A percentile compares a stretch with the other conserved stretches of the same genome.
These are phyloP conservation scores for Alectura lathami DNA, from an alignment of 2,113 vertebrate genomes.

Conservation along the genomic window DNA sequence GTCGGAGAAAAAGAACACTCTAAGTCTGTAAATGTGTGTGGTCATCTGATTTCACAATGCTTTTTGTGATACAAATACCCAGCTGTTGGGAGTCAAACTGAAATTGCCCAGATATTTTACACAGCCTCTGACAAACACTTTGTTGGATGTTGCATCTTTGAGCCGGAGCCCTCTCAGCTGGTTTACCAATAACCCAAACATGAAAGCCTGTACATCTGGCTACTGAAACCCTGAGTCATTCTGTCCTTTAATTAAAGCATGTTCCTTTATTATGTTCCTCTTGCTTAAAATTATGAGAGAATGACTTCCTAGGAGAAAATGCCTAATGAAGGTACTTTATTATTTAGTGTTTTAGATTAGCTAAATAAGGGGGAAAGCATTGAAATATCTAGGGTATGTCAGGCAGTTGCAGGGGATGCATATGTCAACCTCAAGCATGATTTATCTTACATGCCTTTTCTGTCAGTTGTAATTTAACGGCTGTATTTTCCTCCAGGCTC, in stretches of 20 bases:
- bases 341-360: not conserved
- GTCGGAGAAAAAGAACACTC: not conserved
- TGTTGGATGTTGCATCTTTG: not conserved
- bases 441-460: constrained; percentile 30
- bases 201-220: constrained; percentile 15
- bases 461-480: constrained; percentile 72
- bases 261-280: constrained; percentile 13
- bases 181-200: not conserved
- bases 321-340: not conserved
- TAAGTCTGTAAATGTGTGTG: not conserved
- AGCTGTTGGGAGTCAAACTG: not conserved
- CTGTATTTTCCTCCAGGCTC: constrained; percentile 57
- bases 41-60: not conserved
- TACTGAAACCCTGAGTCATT: constrained; percentile 39
- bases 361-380: not conserved
- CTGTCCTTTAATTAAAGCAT: constrained; percentile 31
- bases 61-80: not conserved
- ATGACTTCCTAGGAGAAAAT: constrained; percentile 33
- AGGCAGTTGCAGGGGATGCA: constrained; percentile 51
- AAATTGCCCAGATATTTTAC: not conserved
- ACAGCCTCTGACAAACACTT: not conserved
- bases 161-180: not conserved
- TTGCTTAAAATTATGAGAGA: not conserved
- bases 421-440: constrained; percentile 48
- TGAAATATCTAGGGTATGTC: not conserved